Base-by-base conservation (phyloP, 2,888 invertebrate species). In the Pimpla rufipes region DNA sequence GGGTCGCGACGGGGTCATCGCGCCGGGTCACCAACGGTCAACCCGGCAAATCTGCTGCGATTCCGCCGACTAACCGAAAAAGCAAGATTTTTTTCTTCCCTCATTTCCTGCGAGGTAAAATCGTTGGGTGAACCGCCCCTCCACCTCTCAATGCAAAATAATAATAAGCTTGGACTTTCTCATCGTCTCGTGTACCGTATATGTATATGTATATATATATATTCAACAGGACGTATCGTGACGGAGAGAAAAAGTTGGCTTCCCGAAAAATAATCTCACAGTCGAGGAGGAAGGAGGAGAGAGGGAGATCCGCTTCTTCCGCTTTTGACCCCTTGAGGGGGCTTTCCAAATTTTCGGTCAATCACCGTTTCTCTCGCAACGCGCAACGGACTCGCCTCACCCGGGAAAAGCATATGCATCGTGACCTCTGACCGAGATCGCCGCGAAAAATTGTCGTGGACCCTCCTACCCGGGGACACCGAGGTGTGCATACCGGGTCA, bases 401-500 rank as follows among this genome's bases (percentile, higher is more conserved):
- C 50, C 62, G 18, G 29, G 29, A 29, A 77, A 81, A 85, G 74
- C 86, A 86, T 86, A 85, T 86, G 86, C 85, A 85, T 52, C 66
- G 59, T 81, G 86, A 86, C 85, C 85, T 85, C 57, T 86, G 81
- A 79, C 78, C 76, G 64, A 35, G 77, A 80, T 85, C 62, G 82
- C 79, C 85, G 84, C 85, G 85, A 84, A 86, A 86, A 76, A 82
- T 80, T 77, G 64, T 68, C 45, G 29, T 66, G 45, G 70, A 64
- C 55, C 81, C 64, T 79, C 76, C 47, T 64, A 57, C 79, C 62
- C 71, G 77, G 76, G 71, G 84, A 75, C 87, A 89, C 89, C 87
- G 76, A 85, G 82, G 83, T 59, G 35, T 37, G 37, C 35, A 16
- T 62, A 79, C 83, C 86, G 86, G 92, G 92, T 91, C 92, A 88